A percentile compares a stretch with the other conserved stretches of the same genome.
These are phyloP conservation scores for Carduelis carduelis DNA, from an alignment of 2,797 vertebrate genomes.

Conservation along the genomic window DNA sequence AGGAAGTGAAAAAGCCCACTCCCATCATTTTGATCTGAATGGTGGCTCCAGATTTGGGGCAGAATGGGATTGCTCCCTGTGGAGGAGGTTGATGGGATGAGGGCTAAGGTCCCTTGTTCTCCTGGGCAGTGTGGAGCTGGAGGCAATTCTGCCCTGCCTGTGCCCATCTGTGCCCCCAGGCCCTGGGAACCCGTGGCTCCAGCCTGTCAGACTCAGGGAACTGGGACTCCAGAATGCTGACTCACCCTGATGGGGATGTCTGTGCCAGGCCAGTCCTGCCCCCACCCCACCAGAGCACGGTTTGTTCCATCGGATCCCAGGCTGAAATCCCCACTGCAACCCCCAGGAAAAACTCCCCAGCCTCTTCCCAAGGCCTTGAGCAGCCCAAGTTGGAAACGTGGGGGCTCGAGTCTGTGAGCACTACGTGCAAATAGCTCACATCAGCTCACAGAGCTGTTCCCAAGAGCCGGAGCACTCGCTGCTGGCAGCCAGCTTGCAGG, in stretches of 20 bases:
- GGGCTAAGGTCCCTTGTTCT: rapidly evolving
- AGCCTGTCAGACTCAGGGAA: not conserved
- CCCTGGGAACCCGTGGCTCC: not conserved
- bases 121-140: rapidly evolving
- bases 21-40: not conserved
- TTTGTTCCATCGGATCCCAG: not conserved
- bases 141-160: not conserved
- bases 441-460: slow-evolving; percentile 38
- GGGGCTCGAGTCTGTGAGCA: not conserved
- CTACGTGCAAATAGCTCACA: slow-evolving; percentile 46
- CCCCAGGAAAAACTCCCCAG: not conserved
- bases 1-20: not conserved
- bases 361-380: not conserved
- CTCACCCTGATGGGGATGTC: rapidly evolving
- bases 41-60: rapidly evolving
- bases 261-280: not conserved
- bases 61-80: not conserved
- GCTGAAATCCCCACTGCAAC: not conserved
- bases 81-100: not conserved
- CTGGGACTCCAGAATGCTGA: not conserved
- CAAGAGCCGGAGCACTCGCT: not conserved
- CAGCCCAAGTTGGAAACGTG: not conserved
- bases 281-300: rapidly evolving
- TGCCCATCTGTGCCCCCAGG: not conserved
- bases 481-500: slow-evolving; percentile 55